Conservation (phyloP, 2,888 invertebrate species). For the Balanococcus diminutus region DNA sequence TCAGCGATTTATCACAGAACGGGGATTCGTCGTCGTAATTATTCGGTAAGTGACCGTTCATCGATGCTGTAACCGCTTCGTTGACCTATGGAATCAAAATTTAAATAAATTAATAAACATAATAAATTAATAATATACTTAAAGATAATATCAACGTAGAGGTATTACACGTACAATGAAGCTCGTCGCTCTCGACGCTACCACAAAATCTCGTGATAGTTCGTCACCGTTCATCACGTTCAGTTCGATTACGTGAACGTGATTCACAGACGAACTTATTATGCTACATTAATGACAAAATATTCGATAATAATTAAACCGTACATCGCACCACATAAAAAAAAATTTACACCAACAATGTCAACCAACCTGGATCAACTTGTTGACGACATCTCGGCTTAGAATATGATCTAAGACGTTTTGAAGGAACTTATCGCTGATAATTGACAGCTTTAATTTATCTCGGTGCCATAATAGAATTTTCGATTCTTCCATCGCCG, state of each 20-base stretch:
- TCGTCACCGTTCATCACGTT: too few species aligned
- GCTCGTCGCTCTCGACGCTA: too few species aligned
- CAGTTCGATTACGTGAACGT: too few species aligned
- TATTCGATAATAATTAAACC: background rate
- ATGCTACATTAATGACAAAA: too few species aligned
- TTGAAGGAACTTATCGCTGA: constrained; percentile 80
- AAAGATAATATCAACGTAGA: background rate
- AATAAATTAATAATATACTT: too few species aligned
- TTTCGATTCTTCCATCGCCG: constrained; percentile 84
- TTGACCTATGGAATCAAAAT: constrained; percentile 68
- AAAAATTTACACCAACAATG: background rate
- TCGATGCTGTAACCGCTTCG: constrained; percentile 73
- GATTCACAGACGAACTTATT: too few species aligned
- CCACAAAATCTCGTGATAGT: too few species aligned
- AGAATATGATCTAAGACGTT: constrained; percentile 86
- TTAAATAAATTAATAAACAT: background rate
- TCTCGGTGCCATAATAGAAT: constrained; percentile 85
- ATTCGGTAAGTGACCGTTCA: constrained; percentile 73
- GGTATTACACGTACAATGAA: background rate
- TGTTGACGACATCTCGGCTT: constrained; percentile 83
- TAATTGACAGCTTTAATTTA: constrained; percentile 82
- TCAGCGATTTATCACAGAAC: constrained; percentile 74
- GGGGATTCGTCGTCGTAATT: constrained; percentile 62
- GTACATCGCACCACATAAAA: background rate
- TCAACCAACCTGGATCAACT: constrained; percentile 77